These are phyloP conservation scores for Pinctada fucata DNA, from an alignment of 2,888 invertebrate genomes.

Conservation along the genomic window DNA sequence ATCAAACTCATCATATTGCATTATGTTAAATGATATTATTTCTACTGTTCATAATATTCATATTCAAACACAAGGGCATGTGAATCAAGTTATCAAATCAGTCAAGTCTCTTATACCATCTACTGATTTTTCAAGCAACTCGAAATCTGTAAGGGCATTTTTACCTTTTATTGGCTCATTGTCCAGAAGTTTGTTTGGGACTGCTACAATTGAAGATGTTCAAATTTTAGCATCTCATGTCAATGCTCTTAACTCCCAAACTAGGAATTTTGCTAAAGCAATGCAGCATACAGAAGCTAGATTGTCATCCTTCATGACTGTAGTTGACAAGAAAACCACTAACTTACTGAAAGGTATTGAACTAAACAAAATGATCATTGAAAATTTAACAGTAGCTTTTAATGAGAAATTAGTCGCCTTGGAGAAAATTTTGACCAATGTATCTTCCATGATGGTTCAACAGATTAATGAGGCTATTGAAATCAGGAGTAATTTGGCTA, in stretches of 20 bases:
- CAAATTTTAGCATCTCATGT: conserved; percentile 32
- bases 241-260: conserved; percentile 29
- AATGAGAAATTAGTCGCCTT: background rate
- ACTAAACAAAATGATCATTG: conserved; percentile 11
- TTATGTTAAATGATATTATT: background rate
- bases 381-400: background rate
- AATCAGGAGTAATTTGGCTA: conserved; percentile 3
- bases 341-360: conserved; percentile 31
- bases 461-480: conserved; percentile 20
- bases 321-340: conserved; percentile 22
- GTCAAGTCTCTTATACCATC: conserved; percentile 17
- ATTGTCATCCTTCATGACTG: conserved; percentile 33
- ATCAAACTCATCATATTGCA: background rate
- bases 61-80: background rate
- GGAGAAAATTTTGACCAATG: background rate
- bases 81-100: background rate
- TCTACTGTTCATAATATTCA: conserved; percentile 2
- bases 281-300: conserved; percentile 26
- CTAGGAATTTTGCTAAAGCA: conserved; percentile 7
- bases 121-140: background rate
- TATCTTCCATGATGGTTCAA: conserved; percentile 12
- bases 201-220: conserved; percentile 30
- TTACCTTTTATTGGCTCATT: conserved; percentile 30
- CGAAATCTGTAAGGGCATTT: conserved; percentile 16
- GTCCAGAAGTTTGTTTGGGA: conserved; percentile 29